phyloP scores from a whole-genome alignment of 2,888 invertebrate species.

The Julus scanicus region DNA sequence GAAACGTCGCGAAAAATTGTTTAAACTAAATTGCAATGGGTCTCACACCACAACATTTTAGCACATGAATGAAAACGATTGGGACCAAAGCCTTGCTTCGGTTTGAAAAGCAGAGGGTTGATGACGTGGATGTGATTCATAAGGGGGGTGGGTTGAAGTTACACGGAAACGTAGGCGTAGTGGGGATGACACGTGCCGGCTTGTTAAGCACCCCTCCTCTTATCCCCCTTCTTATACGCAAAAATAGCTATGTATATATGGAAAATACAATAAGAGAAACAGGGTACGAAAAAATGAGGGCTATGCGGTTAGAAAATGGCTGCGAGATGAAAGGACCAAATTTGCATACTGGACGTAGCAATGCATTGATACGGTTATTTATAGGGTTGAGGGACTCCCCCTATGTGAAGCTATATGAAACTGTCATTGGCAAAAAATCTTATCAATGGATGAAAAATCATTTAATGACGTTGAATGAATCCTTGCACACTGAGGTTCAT shows the following conservation, averaged over 20 bases:
- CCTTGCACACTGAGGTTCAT: background rate
- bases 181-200: conserved; percentile 36
- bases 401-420: conserved; percentile 12
- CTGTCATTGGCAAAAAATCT: conserved; percentile 42
- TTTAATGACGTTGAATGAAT: conserved; percentile 32
- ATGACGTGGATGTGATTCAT: conserved; percentile 29
- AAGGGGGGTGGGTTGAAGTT: conserved; percentile 18
- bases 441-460: conserved; percentile 39
- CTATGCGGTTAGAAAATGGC: conserved; percentile 20
- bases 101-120: background rate
- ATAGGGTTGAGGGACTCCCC: conserved; percentile 22
- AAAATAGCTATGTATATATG: conserved; percentile 35
- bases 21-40: conserved; percentile 28
- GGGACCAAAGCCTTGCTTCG: background rate
- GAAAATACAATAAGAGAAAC: conserved; percentile 34
- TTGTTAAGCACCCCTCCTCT: conserved; percentile 25
- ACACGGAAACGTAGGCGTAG: conserved; percentile 38
- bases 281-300: conserved; percentile 19
- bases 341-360: conserved; percentile 39
- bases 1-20: conserved; percentile 20
- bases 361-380: conserved; percentile 36
- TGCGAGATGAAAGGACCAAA: conserved; percentile 20
- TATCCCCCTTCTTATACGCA: background rate
- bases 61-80: conserved; percentile 11
- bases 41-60: conserved; percentile 30